Evolutionary conservation across 2,797 vertebrate genomes (phyloP).

Genomic region (Acanthis flammea): DNA sequence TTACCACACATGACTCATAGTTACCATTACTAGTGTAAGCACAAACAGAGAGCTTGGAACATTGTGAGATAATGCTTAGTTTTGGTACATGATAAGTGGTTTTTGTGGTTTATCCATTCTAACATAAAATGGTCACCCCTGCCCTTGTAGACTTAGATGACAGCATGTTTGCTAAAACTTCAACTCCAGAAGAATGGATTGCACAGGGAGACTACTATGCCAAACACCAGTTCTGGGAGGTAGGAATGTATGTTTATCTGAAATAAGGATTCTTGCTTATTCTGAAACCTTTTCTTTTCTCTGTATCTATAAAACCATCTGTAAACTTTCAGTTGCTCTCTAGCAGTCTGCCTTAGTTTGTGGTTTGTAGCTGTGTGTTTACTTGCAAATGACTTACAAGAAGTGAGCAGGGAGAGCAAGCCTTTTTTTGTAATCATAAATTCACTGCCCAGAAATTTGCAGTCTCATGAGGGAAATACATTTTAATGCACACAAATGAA

Average conservation of each 20-base stretch:
- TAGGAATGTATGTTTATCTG: constrained; percentile 27
- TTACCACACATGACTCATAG: neutral
- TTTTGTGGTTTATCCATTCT: neutral
- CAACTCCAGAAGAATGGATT: constrained; percentile 80
- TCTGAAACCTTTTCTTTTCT: neutral
- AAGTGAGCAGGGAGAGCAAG: neutral
- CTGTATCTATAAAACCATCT: neutral
- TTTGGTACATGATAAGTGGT: neutral
- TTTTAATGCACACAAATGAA: neutral
- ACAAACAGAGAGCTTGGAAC: neutral
- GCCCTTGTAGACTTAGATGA: constrained; percentile 76
- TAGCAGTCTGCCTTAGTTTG: neutral
- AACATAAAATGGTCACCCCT: neutral
- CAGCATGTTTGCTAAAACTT: constrained; percentile 83
- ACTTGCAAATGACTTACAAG: neutral
- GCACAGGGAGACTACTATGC: constrained; percentile 81
- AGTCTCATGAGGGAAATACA: neutral
- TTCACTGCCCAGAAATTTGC: neutral
- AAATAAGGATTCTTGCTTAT: neutral
- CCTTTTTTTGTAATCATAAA: neutral
- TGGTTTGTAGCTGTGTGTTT: neutral
- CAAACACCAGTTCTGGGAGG: constrained; percentile 84
- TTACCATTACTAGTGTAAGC: neutral
- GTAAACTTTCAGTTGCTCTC: neutral
- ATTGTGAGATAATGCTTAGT: neutral